phyloP scores from a whole-genome alignment of 1,140 invertebrate species.

The Delia radicum region DNA sequence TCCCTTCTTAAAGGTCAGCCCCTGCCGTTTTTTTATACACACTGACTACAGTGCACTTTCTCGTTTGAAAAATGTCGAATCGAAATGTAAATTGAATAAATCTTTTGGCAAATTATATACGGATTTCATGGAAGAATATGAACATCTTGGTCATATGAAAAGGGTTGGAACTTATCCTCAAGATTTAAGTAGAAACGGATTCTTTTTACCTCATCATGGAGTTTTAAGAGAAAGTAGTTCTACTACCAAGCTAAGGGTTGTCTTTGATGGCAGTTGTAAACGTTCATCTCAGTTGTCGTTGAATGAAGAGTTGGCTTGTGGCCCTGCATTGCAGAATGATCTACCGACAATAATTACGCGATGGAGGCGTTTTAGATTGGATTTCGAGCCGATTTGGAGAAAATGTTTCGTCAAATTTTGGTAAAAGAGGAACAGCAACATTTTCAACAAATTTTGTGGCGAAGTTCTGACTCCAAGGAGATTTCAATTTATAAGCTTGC shows the following conservation, averaged over 20 bases:
- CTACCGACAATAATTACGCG: background rate
- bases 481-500: slow-evolving; percentile 38
- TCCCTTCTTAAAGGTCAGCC: background rate
- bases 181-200: background rate
- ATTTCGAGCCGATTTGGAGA: background rate
- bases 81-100: background rate
- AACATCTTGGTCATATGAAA: background rate
- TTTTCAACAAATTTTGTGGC: background rate
- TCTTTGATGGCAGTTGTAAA: background rate
- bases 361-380: background rate
- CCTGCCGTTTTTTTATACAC: background rate
- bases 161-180: background rate
- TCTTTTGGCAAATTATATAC: background rate
- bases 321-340: background rate
- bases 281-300: slow-evolving; percentile 34
- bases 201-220: background rate
- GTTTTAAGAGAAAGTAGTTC: background rate
- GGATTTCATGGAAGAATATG: background rate
- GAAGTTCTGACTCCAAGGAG: background rate
- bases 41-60: background rate
- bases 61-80: background rate
- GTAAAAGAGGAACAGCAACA: background rate
- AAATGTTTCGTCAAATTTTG: slow-evolving; percentile 7
- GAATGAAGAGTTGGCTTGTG: slow-evolving; percentile 37
- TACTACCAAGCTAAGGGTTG: background rate